Conservation (phyloP, 2,888 invertebrate genomes). For the Mechanitis messenoides region DNA sequence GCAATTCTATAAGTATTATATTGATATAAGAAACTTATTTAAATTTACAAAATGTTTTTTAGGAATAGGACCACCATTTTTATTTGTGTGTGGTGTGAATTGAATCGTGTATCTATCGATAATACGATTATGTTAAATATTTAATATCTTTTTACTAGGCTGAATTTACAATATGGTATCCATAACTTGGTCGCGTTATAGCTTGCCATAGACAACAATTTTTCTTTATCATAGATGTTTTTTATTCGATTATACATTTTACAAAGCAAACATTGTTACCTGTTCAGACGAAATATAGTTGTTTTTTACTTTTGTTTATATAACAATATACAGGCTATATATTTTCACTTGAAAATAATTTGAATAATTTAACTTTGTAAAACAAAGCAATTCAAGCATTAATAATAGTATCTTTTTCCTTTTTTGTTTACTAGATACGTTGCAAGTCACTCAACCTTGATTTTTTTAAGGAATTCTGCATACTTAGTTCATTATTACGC, state of each 20-base stretch:
- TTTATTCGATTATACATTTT: slow-evolving; percentile 4
- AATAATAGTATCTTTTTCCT: too few relatives aligned
- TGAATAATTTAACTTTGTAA: too few relatives aligned
- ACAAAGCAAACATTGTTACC: slow-evolving; percentile 9
- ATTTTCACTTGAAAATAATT: too few relatives aligned
- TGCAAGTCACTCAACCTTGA: too few relatives aligned
- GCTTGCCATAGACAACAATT: slow-evolving; percentile 13
- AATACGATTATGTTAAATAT: slow-evolving; percentile 25
- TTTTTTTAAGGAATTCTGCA: too few relatives aligned
- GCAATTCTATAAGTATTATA: slow-evolving; percentile 37
- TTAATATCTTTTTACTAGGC: slow-evolving; percentile 5
- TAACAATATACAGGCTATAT: too few relatives aligned
- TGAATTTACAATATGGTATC: slow-evolving; percentile 21
- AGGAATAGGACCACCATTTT: slow-evolving; percentile 74
- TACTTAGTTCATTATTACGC: too few relatives aligned
- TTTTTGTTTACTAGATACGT: too few relatives aligned
- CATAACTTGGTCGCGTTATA: slow-evolving; percentile 40
- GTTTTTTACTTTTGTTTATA: too few relatives aligned
- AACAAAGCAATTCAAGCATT: too few relatives aligned
- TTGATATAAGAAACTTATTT: slow-evolving; percentile 41
- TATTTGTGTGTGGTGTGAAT: slow-evolving; percentile 64
- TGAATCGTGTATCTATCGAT: slow-evolving; percentile 54
- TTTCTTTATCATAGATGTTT: slow-evolving; percentile 16
- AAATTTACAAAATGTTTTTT: slow-evolving; percentile 53
- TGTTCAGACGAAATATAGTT: neutral